Evolutionary conservation across 2,797 vertebrate genomes (phyloP).

Genomic region (Triplophysa yarkandensis): DNA sequence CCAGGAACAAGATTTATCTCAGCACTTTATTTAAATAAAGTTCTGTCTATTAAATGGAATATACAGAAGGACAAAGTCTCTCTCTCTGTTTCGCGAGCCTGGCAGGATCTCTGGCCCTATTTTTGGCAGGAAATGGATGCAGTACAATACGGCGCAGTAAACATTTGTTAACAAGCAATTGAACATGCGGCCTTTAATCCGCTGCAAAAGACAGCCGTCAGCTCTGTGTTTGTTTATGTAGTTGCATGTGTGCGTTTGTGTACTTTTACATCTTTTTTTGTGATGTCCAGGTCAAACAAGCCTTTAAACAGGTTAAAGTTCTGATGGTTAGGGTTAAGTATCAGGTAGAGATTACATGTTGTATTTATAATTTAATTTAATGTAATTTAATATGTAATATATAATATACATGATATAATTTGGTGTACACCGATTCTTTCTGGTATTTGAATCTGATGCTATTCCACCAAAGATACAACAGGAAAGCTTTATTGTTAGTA

Average conservation of each 20-base stretch:
- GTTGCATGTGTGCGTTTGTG: neutral
- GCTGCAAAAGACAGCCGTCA: conserved; percentile 43
- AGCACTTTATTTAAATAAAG: neutral
- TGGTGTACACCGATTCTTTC: too few species aligned
- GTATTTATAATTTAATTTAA: too few species aligned
- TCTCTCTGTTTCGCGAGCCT: conserved; percentile 46
- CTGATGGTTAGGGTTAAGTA: too few species aligned
- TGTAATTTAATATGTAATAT: too few species aligned
- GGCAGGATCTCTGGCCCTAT: conserved; percentile 50
- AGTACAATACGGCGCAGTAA: conserved; percentile 47
- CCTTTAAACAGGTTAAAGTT: too few species aligned
- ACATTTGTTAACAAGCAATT: conserved; percentile 63
- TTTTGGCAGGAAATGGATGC: conserved; percentile 50
- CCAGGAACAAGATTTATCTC: neutral
- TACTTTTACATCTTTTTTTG: too few species aligned
- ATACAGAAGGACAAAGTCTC: neutral
- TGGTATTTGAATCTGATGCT: too few species aligned
- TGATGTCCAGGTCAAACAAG: too few species aligned
- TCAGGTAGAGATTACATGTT: too few species aligned
- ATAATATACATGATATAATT: too few species aligned
- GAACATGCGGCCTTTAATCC: conserved; percentile 51
- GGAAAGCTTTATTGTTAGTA: too few species aligned
- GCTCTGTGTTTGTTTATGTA: conserved; percentile 13
- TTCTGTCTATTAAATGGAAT: conserved; percentile 3
- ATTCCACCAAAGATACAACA: too few species aligned